These are phyloP conservation scores for Megalops atlanticus DNA, from an alignment of 2,113 vertebrate genomes.

Conservation along the genomic window DNA sequence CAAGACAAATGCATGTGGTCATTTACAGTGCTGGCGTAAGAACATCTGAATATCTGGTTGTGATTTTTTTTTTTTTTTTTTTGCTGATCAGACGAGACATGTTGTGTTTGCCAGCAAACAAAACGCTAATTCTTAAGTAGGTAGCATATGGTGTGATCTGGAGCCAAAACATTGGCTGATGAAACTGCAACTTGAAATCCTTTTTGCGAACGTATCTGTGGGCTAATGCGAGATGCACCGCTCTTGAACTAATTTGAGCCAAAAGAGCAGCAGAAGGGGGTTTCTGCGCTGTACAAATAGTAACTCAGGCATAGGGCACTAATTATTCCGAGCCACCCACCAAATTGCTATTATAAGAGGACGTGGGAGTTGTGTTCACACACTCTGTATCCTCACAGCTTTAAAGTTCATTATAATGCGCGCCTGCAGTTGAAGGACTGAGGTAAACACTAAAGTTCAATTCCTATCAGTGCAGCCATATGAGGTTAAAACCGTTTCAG, in stretches of 20 bases:
- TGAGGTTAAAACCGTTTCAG: no score
- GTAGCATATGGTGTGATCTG: constrained; percentile 43
- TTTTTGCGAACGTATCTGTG: constrained; percentile 56
- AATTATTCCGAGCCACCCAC: constrained; percentile 62
- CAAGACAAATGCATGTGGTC: no score
- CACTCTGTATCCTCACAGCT: no score
- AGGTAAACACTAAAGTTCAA: no score
- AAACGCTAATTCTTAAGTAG: constrained; percentile 37
- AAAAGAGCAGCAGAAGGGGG: constrained; percentile 56
- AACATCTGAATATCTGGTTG: no score
- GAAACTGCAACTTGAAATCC: constrained; percentile 43
- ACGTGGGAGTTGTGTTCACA: no score
- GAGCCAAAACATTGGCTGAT: constrained; percentile 41
- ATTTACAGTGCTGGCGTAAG: no score
- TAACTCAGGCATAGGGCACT: constrained; percentile 61
- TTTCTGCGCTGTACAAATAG: constrained; percentile 58
- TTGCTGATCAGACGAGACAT: neutral
- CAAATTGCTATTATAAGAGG: constrained; percentile 36
- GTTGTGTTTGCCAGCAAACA: neutral
- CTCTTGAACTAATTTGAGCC: constrained; percentile 66
- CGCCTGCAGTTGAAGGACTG: no score
- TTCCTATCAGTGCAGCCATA: no score
- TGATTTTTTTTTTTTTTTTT: neutral
- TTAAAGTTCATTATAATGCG: no score
- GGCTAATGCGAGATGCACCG: constrained; percentile 53